A percentile compares a stretch with the other conserved stretches of the same genome.
Conservation (phyloP, 92 coral and sea anemone genomes). For the Paramuricea clavata region DNA sequence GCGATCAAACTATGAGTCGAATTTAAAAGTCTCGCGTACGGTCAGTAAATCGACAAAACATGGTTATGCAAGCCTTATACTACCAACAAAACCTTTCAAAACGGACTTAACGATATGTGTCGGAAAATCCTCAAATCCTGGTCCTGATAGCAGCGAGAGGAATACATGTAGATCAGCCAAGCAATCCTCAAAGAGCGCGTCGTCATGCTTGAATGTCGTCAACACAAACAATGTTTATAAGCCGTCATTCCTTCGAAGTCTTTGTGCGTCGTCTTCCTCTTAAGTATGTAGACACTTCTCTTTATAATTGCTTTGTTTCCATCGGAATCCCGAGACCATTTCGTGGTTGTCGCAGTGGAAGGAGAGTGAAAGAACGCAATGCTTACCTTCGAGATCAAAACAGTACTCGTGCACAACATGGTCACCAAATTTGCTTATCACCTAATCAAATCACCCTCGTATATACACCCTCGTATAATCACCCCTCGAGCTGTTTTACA, state of each 20-base stretch:
- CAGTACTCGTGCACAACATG: no score
- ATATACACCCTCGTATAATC: no score
- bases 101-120: background rate
- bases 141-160: conserved; percentile 11
- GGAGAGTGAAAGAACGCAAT: no score
- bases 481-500: no score
- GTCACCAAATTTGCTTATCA: no score
- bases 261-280: conserved; percentile 7
- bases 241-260: background rate
- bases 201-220: conserved; percentile 16
- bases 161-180: conserved; percentile 20
- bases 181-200: conserved; percentile 10
- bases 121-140: background rate
- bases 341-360: no score
- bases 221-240: conserved; percentile 13
- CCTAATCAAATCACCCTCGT: no score
- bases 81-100: conserved; percentile 7
- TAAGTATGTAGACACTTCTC: no score
- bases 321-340: no score
- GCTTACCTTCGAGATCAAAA: no score
- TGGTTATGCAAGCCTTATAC: conserved; percentile 19
- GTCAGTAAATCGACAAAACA: conserved; percentile 21
- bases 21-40: conserved; percentile 12
- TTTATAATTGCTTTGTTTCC: no score
- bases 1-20: conserved; percentile 18